Evolutionary conservation across 2,888 invertebrate genomes (phyloP), one percentile per base, ranked within the genome.

Genomic region (Aphodius sticticus): DNA sequence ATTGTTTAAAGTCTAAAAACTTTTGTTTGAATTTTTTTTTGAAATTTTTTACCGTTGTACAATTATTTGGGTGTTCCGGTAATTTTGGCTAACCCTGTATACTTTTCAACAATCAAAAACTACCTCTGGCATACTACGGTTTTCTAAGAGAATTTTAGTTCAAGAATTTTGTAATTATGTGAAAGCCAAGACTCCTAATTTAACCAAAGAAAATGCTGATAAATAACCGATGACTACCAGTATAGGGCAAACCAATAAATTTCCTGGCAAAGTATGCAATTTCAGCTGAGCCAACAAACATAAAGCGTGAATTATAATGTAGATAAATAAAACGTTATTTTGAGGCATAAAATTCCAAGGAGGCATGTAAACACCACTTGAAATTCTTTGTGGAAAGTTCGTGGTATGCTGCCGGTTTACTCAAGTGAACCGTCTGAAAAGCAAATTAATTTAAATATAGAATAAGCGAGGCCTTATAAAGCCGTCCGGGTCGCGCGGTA

Each of bases 351-450:
- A 53, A 53, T 53, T 53, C 53, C 53, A 9, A n/a, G 74, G 36
- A 74, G 16, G 78, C n/a, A 75, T 78, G 26, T 69, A 78, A 78
- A 78, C 69, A 75, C 72, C n/a, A 37, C 70, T 38, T 26, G 78
- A 69, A 75, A 75, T 69, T 75, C 69, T 78, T 78, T 69, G 53
- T 53, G 53, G 12, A 53, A 53, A 53, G 53, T 53, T 53, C 53
- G 53, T 7, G 53, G 53, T 53, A 53, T 53, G 53, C 53, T 53
- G 7, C 53, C 9, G 53, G 53, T 53, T 53, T 53, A 53, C 53
- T 12, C 9, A 53, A 53, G 53, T 53, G 53, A 53, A 53, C 53
- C 53, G 53, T 53, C 53, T 53, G 53, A 53, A 53, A 53, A 12
- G 53, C 53, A 53, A 53, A 53, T 53, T 53, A 53, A 53, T 53